Conservation (phyloP, 37 sponge, comb jelly and placozoan genomes). For the Dysidea cf. avara region DNA sequence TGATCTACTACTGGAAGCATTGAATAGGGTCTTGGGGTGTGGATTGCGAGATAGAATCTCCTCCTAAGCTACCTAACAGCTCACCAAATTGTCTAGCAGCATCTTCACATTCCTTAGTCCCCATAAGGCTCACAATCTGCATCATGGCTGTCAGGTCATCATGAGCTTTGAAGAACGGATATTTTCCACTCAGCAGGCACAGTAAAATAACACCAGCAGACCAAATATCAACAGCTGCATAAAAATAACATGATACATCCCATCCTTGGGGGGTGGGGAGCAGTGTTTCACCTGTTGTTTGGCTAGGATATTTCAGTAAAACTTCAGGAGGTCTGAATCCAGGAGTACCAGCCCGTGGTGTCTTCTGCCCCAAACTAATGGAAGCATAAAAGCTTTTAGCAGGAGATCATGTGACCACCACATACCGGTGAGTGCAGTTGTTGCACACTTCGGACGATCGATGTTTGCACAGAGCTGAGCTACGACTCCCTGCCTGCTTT, state of each 20-base stretch:
- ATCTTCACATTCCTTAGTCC: conserved; percentile 24
- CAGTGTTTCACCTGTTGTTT: conserved; percentile 51
- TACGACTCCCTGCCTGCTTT: too few relatives aligned
- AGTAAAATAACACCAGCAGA: conserved; percentile 85
- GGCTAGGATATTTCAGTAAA: conserved; percentile 66
- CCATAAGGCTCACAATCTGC: conserved; percentile 67
- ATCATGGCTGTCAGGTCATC: conserved; percentile 91
- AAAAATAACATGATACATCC: neutral
- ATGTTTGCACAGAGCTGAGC: too few relatives aligned
- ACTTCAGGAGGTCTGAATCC: conserved; percentile 93
- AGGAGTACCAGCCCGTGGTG: conserved; percentile 88
- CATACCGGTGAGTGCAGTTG: too few relatives aligned
- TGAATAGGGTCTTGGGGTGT: neutral
- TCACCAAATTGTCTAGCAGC: conserved; percentile 53
- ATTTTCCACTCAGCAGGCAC: conserved; percentile 82
- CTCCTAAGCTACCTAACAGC: neutral
- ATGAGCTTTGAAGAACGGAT: conserved; percentile 95
- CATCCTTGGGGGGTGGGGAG: neutral
- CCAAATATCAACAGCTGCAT: conserved; percentile 80
- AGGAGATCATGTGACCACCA: too few relatives aligned
- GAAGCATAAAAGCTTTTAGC: too few relatives aligned
- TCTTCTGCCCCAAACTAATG: too few relatives aligned
- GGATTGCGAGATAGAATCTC: neutral
- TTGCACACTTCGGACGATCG: too few relatives aligned
- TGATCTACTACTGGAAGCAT: too few relatives aligned